Evolutionary conservation across 2,113 vertebrate species (phyloP).

Genomic region (Festucalex cinctus): DNA sequence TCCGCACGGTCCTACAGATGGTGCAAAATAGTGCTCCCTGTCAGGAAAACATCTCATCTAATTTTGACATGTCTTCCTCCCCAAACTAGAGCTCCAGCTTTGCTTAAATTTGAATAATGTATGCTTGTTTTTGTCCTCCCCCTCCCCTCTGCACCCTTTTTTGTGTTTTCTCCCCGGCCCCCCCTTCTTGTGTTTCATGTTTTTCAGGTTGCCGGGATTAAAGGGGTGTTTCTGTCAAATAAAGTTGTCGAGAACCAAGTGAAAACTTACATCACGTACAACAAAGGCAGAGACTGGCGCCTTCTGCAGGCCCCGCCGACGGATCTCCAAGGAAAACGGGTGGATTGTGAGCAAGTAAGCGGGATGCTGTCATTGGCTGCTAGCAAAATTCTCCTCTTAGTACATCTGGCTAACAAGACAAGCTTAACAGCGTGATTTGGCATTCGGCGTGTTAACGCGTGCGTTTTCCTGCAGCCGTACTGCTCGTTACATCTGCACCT

Average conservation of each 20-base stretch:
- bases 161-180: constrained; percentile 29
- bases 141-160: not conserved
- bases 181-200: constrained; percentile 71
- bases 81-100: constrained; percentile 57
- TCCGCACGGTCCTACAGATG: constrained; percentile 60
- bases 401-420: not conserved
- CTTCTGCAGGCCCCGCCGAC: constrained; percentile 84
- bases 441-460: not conserved
- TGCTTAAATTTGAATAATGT: constrained; percentile 66
- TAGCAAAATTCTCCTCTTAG: not conserved
- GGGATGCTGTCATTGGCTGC: constrained; percentile 36
- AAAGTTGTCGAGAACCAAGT: constrained; percentile 94
- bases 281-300: constrained; percentile 93
- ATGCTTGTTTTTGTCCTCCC: constrained; percentile 26
- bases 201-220: constrained; percentile 95
- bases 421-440: not conserved
- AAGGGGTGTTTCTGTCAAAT: constrained; percentile 98
- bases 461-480: constrained; percentile 74
- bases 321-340: constrained; percentile 82
- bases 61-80: constrained; percentile 39
- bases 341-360: constrained; percentile 87
- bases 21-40: constrained; percentile 68
- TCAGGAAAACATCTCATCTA: constrained; percentile 58
- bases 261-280: constrained; percentile 96
- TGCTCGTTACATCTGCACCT: constrained; percentile 91